phyloP scores from a whole-genome alignment of 2,888 invertebrate genomes.

The Leptopilina myrica region DNA sequence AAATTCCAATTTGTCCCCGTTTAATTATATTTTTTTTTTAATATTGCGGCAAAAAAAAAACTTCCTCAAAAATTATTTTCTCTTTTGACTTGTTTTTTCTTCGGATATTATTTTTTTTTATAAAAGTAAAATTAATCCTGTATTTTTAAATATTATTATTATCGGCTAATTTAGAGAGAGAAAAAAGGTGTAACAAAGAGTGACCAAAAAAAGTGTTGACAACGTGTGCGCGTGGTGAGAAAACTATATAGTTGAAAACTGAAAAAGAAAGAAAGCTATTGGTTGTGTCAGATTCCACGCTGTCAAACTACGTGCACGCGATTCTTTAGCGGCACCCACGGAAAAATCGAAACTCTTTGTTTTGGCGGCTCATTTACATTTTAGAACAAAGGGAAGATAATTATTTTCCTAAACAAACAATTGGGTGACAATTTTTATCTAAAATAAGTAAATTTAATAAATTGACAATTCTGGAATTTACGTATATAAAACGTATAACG shows the following conservation, averaged over 20 bases:
- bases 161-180: background rate
- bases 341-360: slow-evolving; percentile 7
- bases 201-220: background rate
- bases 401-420: background rate
- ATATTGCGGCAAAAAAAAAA: no score
- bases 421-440: no score
- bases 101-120: no score
- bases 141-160: background rate
- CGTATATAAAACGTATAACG: no score
- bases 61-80: no score
- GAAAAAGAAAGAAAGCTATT: slow-evolving; percentile 14
- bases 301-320: slow-evolving; percentile 3
- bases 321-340: background rate
- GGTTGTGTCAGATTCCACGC: slow-evolving; percentile 24
- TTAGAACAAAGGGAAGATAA: background rate
- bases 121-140: background rate
- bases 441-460: no score
- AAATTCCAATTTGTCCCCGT: background rate
- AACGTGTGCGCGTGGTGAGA: slow-evolving; percentile 37
- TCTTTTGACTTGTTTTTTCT: no score
- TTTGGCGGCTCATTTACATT: background rate
- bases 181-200: background rate
- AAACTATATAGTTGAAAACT: slow-evolving; percentile 24
- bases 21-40: background rate
- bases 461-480: no score